Base-by-base conservation (phyloP, 2,888 invertebrate species). In the Helobdella robusta region DNA sequence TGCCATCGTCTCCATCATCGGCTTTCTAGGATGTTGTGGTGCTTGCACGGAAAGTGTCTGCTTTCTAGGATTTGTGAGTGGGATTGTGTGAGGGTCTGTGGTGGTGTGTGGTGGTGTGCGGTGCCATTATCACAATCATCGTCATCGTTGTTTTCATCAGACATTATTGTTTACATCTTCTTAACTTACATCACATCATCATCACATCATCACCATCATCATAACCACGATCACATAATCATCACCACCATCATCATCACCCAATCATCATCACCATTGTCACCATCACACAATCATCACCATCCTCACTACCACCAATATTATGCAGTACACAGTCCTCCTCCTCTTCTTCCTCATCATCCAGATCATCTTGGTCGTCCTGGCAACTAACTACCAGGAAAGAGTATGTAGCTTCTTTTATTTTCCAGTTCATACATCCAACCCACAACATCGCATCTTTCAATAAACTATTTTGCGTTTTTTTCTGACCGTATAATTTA, bases 21-120 rank as follows among this genome's bases (percentile, higher is more conserved):
- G 66, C 6, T 66, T 66, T 36, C 48, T 66, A 2, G 66, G 66
- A 15, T 59, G 66, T 18, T 66, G 66, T 35, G 66, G 66, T 0
- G 54, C 66, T 2, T 66, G 66, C 34, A 66, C 66, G 15, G 66
- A 66, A 20, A 66, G 66, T 20, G 66, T 66, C 66, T 66, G 66
- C 64, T 66, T 66, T 46, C 64, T 66, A 4, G 66, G 66, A 46
- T 66, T 66, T 59, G 66, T 66, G 50, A 63, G 64, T 62, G 44
- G 11, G 44, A 15, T 15, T 40, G 44, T 40, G 44, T 40, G 44
- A 15, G 44, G 11, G 44, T 40, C 11, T 40, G 44, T 40, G 44
- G 11, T 11, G 11, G 44, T 40, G 44, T 40, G 44, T 40, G 11
- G n/a, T 40, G 44, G 11, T 40, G 44, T 11, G 11, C n/a, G 44